These are phyloP conservation scores for Allygus modestus DNA, from an alignment of 2,888 invertebrate genomes.

Conservation along the genomic window DNA sequence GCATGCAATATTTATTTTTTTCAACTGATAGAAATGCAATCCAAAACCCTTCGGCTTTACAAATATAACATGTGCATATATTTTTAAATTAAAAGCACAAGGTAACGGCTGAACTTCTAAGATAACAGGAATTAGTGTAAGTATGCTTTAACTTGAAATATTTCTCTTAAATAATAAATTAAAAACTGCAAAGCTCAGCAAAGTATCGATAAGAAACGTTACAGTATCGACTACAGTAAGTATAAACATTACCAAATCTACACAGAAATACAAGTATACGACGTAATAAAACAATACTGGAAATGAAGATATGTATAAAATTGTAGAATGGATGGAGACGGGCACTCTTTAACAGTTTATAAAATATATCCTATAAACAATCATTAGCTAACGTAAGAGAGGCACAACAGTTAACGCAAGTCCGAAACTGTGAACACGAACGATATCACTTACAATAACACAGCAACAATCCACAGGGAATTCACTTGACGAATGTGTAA, in stretches of 20 bases:
- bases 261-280: neutral
- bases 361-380: constrained; percentile 24
- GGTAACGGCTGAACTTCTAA: no score
- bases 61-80: no score
- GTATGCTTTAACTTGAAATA: constrained; percentile 5
- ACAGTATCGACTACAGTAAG: constrained; percentile 8
- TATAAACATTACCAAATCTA: constrained; percentile 23
- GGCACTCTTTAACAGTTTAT: constrained; percentile 12
- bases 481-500: neutral
- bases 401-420: constrained; percentile 7
- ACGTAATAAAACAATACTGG: constrained; percentile 4
- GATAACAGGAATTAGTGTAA: neutral
- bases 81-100: no score
- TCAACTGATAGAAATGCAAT: no score
- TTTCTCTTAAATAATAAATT: neutral
- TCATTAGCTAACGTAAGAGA: neutral
- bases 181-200: neutral
- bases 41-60: no score
- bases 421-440: neutral
- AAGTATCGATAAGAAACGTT: neutral
- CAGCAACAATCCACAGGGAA: constrained; percentile 17
- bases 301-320: constrained; percentile 35
- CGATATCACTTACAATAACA: constrained; percentile 23
- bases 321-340: constrained; percentile 9
- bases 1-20: no score